A percentile compares a stretch with the other conserved stretches of the same genome.
Evolutionary conservation across 2,113 vertebrate genomes (phyloP).

Genomic region (Heloderma charlesbogerti): DNA sequence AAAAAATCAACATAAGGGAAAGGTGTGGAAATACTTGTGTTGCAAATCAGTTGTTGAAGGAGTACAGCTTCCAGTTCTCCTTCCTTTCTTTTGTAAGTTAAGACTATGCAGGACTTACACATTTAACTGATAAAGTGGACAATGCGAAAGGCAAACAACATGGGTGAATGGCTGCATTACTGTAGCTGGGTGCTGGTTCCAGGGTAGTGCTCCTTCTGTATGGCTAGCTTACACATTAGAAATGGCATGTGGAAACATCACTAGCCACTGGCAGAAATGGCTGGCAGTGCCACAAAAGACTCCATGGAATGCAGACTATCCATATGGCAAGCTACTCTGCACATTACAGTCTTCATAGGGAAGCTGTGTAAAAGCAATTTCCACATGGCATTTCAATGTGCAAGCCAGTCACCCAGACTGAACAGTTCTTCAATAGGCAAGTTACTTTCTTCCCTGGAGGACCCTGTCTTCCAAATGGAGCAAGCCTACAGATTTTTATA

Average conservation of each 20-base stretch:
- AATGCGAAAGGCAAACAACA: background rate
- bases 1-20: background rate
- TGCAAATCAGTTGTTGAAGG: background rate
- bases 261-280: background rate
- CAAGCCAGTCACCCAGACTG: background rate
- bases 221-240: background rate
- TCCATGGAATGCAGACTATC: background rate
- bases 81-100: background rate
- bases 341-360: background rate
- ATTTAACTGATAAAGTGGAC: background rate
- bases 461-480: background rate
- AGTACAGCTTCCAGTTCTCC: background rate
- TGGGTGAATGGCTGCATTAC: background rate
- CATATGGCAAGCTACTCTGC: background rate
- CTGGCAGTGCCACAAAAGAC: background rate
- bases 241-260: background rate
- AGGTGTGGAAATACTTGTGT: background rate
- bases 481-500: background rate
- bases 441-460: background rate
- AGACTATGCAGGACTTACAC: background rate
- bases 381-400: background rate
- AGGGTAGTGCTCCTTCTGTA: background rate
- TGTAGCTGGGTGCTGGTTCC: background rate
- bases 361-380: background rate
- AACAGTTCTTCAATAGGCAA: background rate